Base-by-base conservation (phyloP, 2,888 invertebrate species). In the Nezara viridula region DNA sequence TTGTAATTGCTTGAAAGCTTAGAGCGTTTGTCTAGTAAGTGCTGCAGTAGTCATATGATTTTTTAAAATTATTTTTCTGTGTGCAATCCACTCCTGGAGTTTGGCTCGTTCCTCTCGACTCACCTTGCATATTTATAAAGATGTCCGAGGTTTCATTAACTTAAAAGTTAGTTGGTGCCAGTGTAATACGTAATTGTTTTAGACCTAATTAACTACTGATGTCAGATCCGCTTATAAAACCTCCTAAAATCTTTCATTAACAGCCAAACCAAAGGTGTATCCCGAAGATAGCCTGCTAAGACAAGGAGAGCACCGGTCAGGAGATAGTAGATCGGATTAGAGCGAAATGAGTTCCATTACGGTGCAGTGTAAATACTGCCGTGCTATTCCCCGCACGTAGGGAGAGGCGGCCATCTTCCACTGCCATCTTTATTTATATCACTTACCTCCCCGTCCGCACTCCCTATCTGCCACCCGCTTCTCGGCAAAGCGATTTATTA, bases 391-490 rank as follows among this genome's bases (percentile, higher is more conserved):
- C 0, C 44, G n/a, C 81, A 81, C 81, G 81, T 81, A 81, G 81
- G 40, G 0, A 2, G 16, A 16, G 44, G 44, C 44, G 24, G 77
- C 77, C 77, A 77, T 77, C 77, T 77, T 77, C 44, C 40, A 24
- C 81, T 32, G 44, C 81, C 81, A 47, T 81, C 81, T 81, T 81
- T 81, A 81, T 81, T 81, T 81, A 81, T 81, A 81, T 47, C 81
- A 40, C 44, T 81, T 81, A 81, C 44, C 37, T 40, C 37, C 66
- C 77, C 44, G 44, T 81, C 81, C 81, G 81, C 81, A 81, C 81
- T 16, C 44, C n/a, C 44, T 44, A 81, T 44, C 77, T 77, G 21
- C 24, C 77, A 14, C 4, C 37, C 66, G 37, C 27, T 27, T 73
- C 66, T 19, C 16, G 32, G 6, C 19, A 37, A 73, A 73, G 37